Conservation (phyloP, 2,797 vertebrate species). For the Gorsachius magnificus region DNA sequence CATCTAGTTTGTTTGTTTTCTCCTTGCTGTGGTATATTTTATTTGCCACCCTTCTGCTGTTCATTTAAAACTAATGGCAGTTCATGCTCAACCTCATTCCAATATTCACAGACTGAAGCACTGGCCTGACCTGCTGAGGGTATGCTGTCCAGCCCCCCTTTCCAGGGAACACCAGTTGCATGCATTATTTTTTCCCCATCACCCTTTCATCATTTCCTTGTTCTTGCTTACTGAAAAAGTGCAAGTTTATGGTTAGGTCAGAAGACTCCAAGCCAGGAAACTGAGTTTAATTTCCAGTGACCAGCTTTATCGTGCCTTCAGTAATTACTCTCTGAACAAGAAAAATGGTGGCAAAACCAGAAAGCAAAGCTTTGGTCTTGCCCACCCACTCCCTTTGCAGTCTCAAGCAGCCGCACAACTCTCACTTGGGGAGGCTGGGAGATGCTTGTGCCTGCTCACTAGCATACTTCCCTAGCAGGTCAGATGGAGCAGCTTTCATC, state of each 20-base stretch:
- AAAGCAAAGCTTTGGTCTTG: neutral
- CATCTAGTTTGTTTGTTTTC: neutral
- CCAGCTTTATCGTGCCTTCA: neutral
- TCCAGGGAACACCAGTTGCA: neutral
- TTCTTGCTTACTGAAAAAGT: neutral
- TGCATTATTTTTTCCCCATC: neutral
- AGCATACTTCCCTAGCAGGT: neutral
- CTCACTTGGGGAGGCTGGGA: accelerated
- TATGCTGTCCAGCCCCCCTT: neutral
- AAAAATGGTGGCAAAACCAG: neutral
- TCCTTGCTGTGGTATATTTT: neutral
- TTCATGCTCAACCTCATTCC: neutral
- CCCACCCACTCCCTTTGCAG: accelerated
- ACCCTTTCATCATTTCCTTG: neutral
- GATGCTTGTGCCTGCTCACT: neutral
- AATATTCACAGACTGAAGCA: neutral
- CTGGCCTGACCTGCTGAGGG: neutral
- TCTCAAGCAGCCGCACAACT: neutral
- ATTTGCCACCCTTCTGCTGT: neutral
- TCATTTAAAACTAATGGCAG: neutral
- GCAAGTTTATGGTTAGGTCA: neutral
- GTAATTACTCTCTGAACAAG: neutral
- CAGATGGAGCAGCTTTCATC: neutral
- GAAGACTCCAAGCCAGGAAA: neutral
- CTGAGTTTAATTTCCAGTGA: neutral